A percentile compares a stretch with the other conserved stretches of the same genome.
phyloP scores from a whole-genome alignment of 2,797 vertebrate genomes.

The Oreochromis mossambicus region DNA sequence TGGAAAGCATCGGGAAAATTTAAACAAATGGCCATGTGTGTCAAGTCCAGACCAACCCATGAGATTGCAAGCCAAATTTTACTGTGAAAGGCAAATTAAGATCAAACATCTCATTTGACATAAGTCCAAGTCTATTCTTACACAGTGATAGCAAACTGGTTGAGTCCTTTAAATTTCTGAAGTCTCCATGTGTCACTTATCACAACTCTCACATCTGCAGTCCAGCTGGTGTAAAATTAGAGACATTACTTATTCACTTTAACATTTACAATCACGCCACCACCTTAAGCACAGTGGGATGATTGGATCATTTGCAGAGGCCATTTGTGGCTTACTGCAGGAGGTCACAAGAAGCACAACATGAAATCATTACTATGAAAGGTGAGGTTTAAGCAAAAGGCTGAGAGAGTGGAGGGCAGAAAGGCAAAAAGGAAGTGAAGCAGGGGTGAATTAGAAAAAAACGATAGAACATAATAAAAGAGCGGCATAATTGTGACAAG shows the following conservation, averaged over 20 bases:
- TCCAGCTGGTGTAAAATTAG: conserved; percentile 34
- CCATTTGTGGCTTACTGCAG: neutral
- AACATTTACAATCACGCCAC: neutral
- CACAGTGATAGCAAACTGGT: neutral
- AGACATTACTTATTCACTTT: conserved; percentile 1
- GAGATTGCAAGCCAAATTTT: neutral
- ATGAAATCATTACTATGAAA: neutral
- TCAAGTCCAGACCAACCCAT: neutral
- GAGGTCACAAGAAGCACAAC: neutral
- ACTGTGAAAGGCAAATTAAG: fast-evolving
- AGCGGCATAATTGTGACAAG: conserved; percentile 31
- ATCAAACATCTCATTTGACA: neutral
- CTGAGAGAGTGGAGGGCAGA: neutral
- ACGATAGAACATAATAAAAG: conserved; percentile 14
- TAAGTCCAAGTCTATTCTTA: neutral
- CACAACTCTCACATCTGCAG: neutral
- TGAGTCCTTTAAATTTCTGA: neutral
- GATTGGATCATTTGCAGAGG: conserved; percentile 20
- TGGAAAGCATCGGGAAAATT: fast-evolving
- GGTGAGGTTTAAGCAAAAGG: neutral
- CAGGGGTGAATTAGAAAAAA: neutral
- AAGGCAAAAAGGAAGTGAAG: neutral
- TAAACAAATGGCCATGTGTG: neutral
- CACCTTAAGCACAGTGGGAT: neutral
- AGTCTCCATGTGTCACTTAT: neutral